Evolutionary conservation across 2,888 invertebrate genomes (phyloP), one percentile per base, ranked within the genome.

Genomic region (Latheticus oryzae): DNA sequence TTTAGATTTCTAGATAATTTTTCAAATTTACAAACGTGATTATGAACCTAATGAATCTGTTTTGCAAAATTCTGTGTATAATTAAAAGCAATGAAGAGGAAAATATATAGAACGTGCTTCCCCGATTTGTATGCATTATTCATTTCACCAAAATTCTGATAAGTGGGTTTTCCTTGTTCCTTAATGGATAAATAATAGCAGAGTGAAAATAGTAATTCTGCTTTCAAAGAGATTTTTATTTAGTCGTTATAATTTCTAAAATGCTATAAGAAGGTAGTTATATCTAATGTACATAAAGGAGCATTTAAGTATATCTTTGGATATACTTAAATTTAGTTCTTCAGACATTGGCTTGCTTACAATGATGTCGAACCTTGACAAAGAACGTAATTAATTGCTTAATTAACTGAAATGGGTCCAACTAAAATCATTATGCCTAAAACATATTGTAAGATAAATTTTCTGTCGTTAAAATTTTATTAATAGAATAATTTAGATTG

Each of bases 401-500:
- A 40, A 40, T 40, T 24, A 40, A 40, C 21, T 40, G 24, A 40
- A 40, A 40, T 26, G 40, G 15, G 35, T 35, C 17, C 19, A 35
- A 8, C 16, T n/a, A 35, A 35, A 24, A 26, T 26, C 24, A 16
- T 24, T 40, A 40, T 13, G 15, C 13, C 11, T 45, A 45, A n/a
- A n/a, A 52, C 24, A 52, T 42, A 52, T 51, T 51, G 30, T 2
- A 38, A 48, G 24, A 48, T 37, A 33, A 37, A 30, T 21, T 30
- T 15, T 21, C 40, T 51, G 21, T 30, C 51, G 8, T 9, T 23
- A 4, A 23, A 16, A 42, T 15, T 33, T 9, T 30, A 23, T 24
- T 42, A 42, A 32, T 52, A 40, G 42, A 52, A 42, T 52, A 42
- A 42, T 12, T 16, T 37, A 42, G 42, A 52, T 32, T 52, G 42